These are phyloP conservation scores for Cheirogaleus medius DNA, from an alignment of 2,113 vertebrate genomes.

Conservation along the genomic window DNA sequence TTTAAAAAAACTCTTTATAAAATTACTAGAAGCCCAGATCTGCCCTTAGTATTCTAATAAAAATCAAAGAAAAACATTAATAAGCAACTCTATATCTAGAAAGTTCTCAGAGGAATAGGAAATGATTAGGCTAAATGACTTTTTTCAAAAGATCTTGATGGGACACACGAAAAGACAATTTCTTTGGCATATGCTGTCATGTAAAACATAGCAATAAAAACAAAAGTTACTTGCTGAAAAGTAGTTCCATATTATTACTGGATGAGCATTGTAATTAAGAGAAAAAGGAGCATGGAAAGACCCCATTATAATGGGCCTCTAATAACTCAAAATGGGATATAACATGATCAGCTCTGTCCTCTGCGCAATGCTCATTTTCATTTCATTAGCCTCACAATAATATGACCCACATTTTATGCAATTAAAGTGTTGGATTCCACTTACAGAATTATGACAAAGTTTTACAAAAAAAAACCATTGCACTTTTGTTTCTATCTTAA, in stretches of 20 bases:
- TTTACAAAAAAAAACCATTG: background rate
- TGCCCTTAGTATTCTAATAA: background rate
- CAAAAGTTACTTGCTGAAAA: background rate
- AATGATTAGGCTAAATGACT: background rate
- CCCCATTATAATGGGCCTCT: background rate
- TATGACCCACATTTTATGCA: background rate
- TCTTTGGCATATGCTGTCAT: constrained; percentile 8
- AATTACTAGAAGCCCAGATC: background rate
- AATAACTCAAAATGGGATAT: background rate
- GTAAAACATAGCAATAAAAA: constrained; percentile 22
- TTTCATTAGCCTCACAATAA: background rate
- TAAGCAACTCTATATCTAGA: background rate
- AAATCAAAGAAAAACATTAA: background rate
- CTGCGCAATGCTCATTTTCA: background rate
- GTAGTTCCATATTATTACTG: background rate
- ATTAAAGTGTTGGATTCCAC: background rate
- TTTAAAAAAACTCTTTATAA: background rate
- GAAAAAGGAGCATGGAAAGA: background rate
- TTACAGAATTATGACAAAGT: background rate
- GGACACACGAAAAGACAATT: background rate
- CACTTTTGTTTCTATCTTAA: background rate
- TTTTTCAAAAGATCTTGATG: background rate
- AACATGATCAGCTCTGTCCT: background rate
- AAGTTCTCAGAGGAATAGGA: background rate
- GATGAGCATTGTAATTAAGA: background rate